Evolutionary conservation across 2,113 vertebrate genomes (phyloP).

Genomic region (Calypte anna): DNA sequence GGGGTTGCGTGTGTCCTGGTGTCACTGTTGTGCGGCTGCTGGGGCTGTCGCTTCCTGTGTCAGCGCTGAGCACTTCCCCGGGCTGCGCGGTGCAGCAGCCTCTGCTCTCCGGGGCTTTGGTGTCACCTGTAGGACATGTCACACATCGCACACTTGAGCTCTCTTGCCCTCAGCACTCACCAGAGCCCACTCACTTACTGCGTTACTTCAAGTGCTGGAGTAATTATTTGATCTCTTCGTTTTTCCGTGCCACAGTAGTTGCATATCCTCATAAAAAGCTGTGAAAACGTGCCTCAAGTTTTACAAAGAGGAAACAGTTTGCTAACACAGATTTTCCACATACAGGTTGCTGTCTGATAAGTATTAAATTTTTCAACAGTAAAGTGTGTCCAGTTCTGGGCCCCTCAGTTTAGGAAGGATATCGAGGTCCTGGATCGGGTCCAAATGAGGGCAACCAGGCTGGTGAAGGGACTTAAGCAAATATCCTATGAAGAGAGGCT

Average conservation of each 20-base stretch:
- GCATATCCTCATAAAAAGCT: not conserved
- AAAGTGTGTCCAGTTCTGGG: not conserved
- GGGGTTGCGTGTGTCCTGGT: too few species aligned
- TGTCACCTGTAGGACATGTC: fast-evolving
- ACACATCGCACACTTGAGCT: not conserved
- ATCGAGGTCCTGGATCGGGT: too few species aligned
- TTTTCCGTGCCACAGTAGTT: not conserved
- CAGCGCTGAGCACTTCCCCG: fast-evolving
- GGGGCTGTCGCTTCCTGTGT: not conserved
- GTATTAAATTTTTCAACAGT: not conserved
- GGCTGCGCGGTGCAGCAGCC: fast-evolving
- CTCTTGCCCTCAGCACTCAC: too few species aligned
- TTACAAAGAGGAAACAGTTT: not conserved
- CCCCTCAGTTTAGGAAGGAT: too few species aligned
- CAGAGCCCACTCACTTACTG: not conserved
- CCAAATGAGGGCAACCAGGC: too few species aligned
- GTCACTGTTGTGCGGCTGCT: too few species aligned
- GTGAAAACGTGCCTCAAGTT: fast-evolving
- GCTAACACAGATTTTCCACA: not conserved
- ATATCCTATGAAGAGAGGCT: too few species aligned
- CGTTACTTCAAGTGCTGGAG: fast-evolving
- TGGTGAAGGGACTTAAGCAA: too few species aligned
- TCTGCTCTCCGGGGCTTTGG: not conserved
- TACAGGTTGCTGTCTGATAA: not conserved
- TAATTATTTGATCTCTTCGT: not conserved